Evolutionary conservation across 2,797 vertebrate genomes (phyloP).

Genomic region (Sternarchorhynchus goeldii): DNA sequence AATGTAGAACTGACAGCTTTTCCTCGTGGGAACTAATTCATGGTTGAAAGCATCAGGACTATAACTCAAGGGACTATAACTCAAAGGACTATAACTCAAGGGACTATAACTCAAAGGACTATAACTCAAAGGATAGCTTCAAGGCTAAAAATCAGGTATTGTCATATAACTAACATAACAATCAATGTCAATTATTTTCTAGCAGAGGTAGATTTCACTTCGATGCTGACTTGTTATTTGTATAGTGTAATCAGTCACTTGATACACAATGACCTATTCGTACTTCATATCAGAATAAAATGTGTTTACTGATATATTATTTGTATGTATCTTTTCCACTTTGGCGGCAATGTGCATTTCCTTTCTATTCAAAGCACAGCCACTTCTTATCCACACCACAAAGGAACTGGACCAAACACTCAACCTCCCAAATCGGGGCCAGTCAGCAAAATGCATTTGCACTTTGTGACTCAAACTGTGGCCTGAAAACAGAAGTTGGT

Average conservation of each 20-base stretch:
- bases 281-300: conserved; percentile 34
- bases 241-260: conserved; percentile 70
- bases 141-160: conserved; percentile 60
- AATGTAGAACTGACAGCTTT: too few relatives aligned
- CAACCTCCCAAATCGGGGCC: conserved; percentile 60
- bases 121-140: not conserved
- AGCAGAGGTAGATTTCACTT: conserved; percentile 78
- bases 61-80: conserved; percentile 8
- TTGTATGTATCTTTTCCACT: conserved; percentile 75
- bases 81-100: conserved; percentile 11
- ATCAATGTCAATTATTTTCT: conserved; percentile 53
- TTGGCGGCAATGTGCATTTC: conserved; percentile 78
- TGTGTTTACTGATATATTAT: conserved; percentile 71
- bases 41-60: not conserved
- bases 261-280: not conserved
- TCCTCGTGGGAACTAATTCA: not conserved
- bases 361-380: conserved; percentile 69
- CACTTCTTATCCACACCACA: conserved; percentile 66
- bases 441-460: conserved; percentile 40
- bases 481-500: not conserved
- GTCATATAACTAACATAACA: conserved; percentile 55
- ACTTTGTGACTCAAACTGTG: conserved; percentile 17
- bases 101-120: conserved; percentile 11
- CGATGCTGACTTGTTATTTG: conserved; percentile 74
- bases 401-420: conserved; percentile 68